These are phyloP conservation scores for Pseudoips prasinana DNA, from an alignment of 2,888 invertebrate genomes.

Conservation along the genomic window DNA sequence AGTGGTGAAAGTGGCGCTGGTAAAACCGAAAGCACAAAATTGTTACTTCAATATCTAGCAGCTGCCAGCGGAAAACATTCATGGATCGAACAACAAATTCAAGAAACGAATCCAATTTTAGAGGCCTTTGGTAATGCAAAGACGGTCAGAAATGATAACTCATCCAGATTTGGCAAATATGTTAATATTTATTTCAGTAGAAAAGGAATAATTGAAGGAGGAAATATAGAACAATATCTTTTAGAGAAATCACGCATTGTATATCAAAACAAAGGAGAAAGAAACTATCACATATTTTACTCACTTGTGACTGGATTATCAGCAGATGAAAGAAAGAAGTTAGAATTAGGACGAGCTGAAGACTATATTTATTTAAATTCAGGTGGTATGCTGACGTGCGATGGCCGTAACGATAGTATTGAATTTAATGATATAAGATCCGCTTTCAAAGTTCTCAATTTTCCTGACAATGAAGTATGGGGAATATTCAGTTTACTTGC, in stretches of 20 bases:
- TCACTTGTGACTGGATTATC: conserved; percentile 92
- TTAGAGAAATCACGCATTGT: conserved; percentile 97
- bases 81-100: conserved; percentile 98
- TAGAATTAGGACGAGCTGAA: conserved; percentile 87
- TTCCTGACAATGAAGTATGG: conserved; percentile 91
- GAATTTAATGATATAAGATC: conserved; percentile 94
- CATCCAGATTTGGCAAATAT: conserved; percentile 97
- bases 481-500: conserved; percentile 92
- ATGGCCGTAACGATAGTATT: conserved; percentile 91
- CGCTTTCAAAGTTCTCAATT: conserved; percentile 96
- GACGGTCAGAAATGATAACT: conserved; percentile 97
- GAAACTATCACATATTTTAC: conserved; percentile 98
- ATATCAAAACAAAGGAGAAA: conserved; percentile 92
- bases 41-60: conserved; percentile 96
- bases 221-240: conserved; percentile 96
- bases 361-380: conserved; percentile 92
- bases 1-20: conserved; percentile 98
- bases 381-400: conserved; percentile 88
- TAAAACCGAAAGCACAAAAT: conserved; percentile 97
- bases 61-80: conserved; percentile 97
- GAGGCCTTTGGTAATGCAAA: conserved; percentile 99
- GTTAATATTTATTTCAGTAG: conserved; percentile 94
- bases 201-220: conserved; percentile 94
- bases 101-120: conserved; percentile 97
- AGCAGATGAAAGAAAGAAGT: conserved; percentile 88